phyloP scores from a whole-genome alignment of 2,888 invertebrate genomes.

The Phaedon cochleariae region DNA sequence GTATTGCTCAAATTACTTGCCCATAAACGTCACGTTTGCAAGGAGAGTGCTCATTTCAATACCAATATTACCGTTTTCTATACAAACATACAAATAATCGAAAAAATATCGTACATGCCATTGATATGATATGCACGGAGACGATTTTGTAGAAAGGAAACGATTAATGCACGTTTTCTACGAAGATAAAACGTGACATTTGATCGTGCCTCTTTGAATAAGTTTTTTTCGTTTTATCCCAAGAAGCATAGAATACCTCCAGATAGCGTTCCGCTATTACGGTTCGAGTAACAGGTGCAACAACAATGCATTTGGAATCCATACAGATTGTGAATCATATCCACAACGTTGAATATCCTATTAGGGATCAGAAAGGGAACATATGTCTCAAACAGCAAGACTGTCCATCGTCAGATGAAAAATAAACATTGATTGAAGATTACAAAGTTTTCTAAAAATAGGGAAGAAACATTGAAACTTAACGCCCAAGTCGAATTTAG shows the following conservation, averaged over 20 bases:
- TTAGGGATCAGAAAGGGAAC: no score
- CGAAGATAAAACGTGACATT: background rate
- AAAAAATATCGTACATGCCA: conserved; percentile 27
- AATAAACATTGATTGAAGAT: no score
- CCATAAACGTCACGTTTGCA: conserved; percentile 19
- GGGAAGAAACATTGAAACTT: no score
- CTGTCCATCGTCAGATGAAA: no score
- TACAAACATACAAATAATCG: conserved; percentile 26
- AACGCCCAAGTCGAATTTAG: no score
- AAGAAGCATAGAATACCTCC: background rate
- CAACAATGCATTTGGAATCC: no score
- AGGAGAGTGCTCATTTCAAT: conserved; percentile 25
- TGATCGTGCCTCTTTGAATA: background rate
- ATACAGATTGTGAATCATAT: no score
- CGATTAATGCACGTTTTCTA: conserved; percentile 35
- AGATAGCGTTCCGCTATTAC: no score
- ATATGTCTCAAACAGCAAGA: no score
- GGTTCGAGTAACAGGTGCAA: no score
- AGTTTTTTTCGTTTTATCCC: background rate
- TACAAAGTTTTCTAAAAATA: no score
- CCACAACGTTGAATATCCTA: no score
- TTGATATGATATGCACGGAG: conserved; percentile 30
- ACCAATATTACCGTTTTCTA: conserved; percentile 29
- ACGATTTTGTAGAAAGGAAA: conserved; percentile 38
- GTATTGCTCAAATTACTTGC: background rate